A percentile compares a stretch with the other conserved stretches of the same genome.
Conservation (phyloP, 2,113 vertebrate genomes). For the Pelobates fuscus region DNA sequence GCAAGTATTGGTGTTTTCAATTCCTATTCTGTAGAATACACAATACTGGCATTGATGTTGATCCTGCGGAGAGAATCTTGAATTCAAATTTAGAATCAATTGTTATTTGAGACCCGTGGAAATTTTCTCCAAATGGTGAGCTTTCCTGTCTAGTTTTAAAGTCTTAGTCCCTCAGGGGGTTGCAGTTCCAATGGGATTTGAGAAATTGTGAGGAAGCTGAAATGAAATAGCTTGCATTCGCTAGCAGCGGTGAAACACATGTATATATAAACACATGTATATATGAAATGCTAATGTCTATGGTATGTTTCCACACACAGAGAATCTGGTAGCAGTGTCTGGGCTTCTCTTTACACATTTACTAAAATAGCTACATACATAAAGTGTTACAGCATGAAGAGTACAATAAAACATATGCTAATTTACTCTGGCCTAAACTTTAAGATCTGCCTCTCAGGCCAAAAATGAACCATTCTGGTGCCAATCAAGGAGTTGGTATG, state of each 20-base stretch:
- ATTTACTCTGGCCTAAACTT: no score
- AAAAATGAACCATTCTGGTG: no score
- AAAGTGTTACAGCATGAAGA: no score
- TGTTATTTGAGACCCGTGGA: neutral
- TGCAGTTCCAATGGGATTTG: constrained; percentile 16
- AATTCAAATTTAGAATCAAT: constrained; percentile 38
- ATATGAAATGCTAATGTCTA: neutral
- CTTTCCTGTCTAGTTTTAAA: constrained; percentile 23
- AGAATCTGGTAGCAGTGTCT: no score
- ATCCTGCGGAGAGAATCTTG: constrained; percentile 8
- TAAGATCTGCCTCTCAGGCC: no score
- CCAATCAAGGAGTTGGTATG: no score
- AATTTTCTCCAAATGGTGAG: constrained; percentile 45
- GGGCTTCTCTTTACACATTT: no score
- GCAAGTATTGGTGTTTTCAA: constrained; percentile 3
- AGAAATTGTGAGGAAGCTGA: constrained; percentile 16
- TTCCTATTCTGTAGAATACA: constrained; percentile 3
- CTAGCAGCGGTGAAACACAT: constrained; percentile 20
- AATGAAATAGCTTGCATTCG: constrained; percentile 21
- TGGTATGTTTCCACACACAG: neutral
- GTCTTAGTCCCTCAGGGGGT: constrained; percentile 16
- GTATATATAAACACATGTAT: constrained; percentile 13
- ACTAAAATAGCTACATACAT: no score
- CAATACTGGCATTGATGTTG: constrained; percentile 33
- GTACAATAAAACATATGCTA: no score